Evolutionary conservation across 2,888 invertebrate species (phyloP).

Genomic region (Epinotia nisella): DNA sequence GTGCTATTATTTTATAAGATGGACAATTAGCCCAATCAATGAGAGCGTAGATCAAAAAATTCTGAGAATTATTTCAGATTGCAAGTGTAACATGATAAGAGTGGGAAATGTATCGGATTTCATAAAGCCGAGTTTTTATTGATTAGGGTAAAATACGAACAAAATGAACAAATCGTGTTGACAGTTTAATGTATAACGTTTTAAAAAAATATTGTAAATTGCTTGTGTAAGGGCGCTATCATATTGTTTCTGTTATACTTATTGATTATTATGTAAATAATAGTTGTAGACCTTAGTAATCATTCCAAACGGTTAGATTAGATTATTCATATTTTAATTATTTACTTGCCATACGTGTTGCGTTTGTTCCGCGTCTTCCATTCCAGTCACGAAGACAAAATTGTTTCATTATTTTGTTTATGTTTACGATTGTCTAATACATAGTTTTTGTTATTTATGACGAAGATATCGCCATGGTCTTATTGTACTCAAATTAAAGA

Average conservation of each 20-base stretch:
- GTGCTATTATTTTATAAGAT: conserved; percentile 35
- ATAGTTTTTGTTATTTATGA: conserved; percentile 69
- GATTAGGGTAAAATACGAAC: conserved; percentile 21
- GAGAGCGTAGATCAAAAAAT: conserved; percentile 18
- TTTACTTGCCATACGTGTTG: conserved; percentile 81
- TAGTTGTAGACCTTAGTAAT: conserved; percentile 67
- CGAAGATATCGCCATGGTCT: conserved; percentile 33
- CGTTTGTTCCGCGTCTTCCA: conserved; percentile 76
- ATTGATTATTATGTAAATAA: conserved; percentile 73
- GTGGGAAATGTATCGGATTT: conserved; percentile 23
- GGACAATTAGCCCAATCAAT: conserved; percentile 43
- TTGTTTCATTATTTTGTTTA: conserved; percentile 78
- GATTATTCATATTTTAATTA: conserved; percentile 75
- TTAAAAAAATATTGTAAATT: conserved; percentile 58
- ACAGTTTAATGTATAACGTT: conserved; percentile 51
- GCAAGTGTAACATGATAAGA: conserved; percentile 5
- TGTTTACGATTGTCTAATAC: conserved; percentile 73
- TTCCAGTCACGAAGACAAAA: conserved; percentile 66
- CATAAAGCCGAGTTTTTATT: neutral
- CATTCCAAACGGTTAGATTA: conserved; percentile 78
- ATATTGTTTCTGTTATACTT: conserved; percentile 74
- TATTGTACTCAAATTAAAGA: conserved; percentile 34
- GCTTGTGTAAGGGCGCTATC: conserved; percentile 55
- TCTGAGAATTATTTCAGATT: neutral
- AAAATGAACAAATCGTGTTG: conserved; percentile 34